phyloP scores from a whole-genome alignment of 2,113 vertebrate species.

The Colaptes auratus region DNA sequence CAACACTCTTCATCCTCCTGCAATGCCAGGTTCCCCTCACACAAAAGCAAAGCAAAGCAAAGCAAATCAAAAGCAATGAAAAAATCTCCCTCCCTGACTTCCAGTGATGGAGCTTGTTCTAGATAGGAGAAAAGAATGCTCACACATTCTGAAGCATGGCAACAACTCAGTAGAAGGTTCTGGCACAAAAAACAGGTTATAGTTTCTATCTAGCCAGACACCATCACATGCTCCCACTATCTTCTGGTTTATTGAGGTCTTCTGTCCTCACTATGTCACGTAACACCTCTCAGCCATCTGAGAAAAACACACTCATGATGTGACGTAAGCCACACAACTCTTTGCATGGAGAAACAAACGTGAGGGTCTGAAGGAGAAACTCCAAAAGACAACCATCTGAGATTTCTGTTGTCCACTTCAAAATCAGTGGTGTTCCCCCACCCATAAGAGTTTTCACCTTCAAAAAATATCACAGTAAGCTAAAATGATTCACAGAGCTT shows the following conservation, averaged over 20 bases:
- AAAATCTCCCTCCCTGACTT: not conserved
- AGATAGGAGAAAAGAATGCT: not conserved
- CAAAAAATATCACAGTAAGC: not conserved
- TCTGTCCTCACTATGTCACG: not conserved
- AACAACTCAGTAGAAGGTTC: not conserved
- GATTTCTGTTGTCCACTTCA: not conserved
- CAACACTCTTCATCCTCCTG: not conserved
- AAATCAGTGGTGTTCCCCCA: not conserved
- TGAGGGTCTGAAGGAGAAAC: not conserved
- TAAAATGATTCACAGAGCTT: not conserved
- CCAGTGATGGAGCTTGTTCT: not conserved
- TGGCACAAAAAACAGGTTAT: not conserved
- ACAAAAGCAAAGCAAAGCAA: not conserved
- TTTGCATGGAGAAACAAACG: not conserved
- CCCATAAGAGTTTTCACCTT: not conserved
- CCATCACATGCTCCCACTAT: not conserved
- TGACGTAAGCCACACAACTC: not conserved
- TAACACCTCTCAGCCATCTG: not conserved
- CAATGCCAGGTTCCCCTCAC: not conserved
- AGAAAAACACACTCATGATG: not conserved
- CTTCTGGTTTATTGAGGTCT: not conserved
- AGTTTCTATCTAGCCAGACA: not conserved
- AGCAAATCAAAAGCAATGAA: not conserved
- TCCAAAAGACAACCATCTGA: not conserved
- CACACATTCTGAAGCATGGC: accelerated